phyloP scores from a whole-genome alignment of 1,140 invertebrate species.

The Oreohelix idahoensis region DNA sequence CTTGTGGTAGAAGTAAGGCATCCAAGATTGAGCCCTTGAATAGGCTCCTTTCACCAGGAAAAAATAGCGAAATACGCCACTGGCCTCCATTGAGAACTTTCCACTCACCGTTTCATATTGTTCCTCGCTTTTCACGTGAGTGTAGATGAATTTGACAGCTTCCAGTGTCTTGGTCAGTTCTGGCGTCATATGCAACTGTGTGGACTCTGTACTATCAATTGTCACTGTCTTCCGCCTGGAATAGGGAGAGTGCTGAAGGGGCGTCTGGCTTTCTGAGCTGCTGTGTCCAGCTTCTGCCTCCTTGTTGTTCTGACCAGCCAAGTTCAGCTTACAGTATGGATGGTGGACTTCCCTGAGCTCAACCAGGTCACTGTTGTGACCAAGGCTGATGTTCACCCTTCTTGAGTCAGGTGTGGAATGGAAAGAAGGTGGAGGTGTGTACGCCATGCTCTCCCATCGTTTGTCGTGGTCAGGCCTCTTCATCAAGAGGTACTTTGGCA shows the following conservation, averaged over 20 bases:
- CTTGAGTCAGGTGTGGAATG: constrained; percentile 45
- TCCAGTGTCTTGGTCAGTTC: constrained; percentile 72
- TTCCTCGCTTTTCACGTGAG: constrained; percentile 70
- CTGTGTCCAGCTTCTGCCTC: neutral
- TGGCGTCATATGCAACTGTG: constrained; percentile 53
- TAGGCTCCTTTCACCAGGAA: too few species aligned
- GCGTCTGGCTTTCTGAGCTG: neutral
- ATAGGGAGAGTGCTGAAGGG: neutral
- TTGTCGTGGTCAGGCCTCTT: constrained; percentile 70
- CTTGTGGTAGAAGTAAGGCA: too few species aligned
- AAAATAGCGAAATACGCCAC: too few species aligned
- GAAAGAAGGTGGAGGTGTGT: constrained; percentile 57
- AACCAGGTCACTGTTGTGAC: constrained; percentile 86
- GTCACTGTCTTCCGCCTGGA: neutral
- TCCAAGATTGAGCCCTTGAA: too few species aligned
- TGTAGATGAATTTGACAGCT: constrained; percentile 74
- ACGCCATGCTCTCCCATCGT: constrained; percentile 58
- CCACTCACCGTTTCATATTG: constrained; percentile 66
- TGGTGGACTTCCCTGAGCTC: constrained; percentile 88
- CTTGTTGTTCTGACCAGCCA: neutral
- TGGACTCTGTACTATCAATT: constrained; percentile 3
- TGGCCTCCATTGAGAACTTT: too few species aligned
- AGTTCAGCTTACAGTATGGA: constrained; percentile 91
- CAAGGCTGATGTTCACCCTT: constrained; percentile 76
- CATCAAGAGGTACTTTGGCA: constrained; percentile 71